Evolutionary conservation across 2,888 invertebrate species (phyloP), one percentile per base, ranked within the genome.

Genomic region (Chirona hameri): DNA sequence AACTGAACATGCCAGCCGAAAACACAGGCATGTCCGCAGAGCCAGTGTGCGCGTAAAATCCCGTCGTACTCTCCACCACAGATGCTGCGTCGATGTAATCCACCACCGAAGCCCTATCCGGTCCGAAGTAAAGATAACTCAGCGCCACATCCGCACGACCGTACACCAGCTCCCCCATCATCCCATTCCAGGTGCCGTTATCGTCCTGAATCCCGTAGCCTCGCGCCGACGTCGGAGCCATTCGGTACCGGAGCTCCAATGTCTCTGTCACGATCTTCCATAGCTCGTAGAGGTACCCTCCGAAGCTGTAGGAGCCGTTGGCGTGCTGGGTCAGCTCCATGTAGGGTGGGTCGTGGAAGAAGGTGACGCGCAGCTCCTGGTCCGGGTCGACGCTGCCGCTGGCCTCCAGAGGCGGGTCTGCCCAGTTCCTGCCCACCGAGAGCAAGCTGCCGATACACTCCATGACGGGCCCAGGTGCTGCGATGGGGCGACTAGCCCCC

Each of bases 161-260:
- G 82, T 84, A 84, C 3, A 79, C 57, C 29, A 84, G 76, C 60
- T 84, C 84, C 3, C 84, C 84, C 46, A 84, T 80, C 84, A 84
- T 84, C 10, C 84, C 84, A 0, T 81, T 83, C 84, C 84, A 84
- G 5, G 57, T 82, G 24, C 84, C 84, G 57, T 84, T 82, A 57
- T 83, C 84, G 72, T 55, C 79, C 1, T 82, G 81, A 39, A 83
- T 83, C 83, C 84, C 84, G 18, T 82, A 81, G 79, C 83, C 83
- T 81, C 83, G 83, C 0, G 21, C 55, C 1, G 82, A 57, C 29
- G 81, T 72, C 82, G 81, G 81, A 79, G 83, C 83, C 9, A 83
- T 79, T 15, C 57, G 65, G 76, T 84, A 84, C 24, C 80, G 82
- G 46, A 84, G 84, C 82, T 83, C 82, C n/a, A 84, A 57, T 55